These are phyloP conservation scores for Pseudochirops corinnae DNA, from an alignment of 2,797 vertebrate genomes.

Conservation along the genomic window DNA sequence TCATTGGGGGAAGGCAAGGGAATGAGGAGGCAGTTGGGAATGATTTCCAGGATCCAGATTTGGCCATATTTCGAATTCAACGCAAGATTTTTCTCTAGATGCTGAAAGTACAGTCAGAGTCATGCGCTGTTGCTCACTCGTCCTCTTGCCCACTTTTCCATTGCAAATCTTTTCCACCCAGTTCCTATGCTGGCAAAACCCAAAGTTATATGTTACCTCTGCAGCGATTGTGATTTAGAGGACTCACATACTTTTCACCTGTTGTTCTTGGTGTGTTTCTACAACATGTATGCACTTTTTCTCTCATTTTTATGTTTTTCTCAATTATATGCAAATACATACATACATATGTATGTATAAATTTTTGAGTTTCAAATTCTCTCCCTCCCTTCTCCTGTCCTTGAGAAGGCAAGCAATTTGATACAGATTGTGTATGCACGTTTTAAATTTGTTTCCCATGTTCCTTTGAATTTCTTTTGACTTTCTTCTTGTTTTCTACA, in stretches of 20 bases:
- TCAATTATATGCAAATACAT: background rate
- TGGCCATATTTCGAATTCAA: conserved; percentile 24
- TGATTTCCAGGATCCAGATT: conserved; percentile 18
- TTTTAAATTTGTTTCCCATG: background rate
- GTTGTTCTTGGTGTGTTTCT: conserved; percentile 7
- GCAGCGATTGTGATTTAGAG: background rate
- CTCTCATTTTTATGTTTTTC: background rate
- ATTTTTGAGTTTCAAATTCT: background rate
- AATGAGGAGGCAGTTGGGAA: background rate
- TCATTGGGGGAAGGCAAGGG: background rate
- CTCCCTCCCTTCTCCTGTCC: background rate
- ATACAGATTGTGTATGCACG: background rate
- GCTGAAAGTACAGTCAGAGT: background rate
- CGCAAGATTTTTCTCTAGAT: conserved; percentile 18
- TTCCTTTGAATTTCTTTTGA: conserved; percentile 2
- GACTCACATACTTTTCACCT: background rate
- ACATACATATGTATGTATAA: too few relatives aligned
- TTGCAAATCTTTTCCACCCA: background rate
- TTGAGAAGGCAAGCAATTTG: background rate
- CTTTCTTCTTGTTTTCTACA: background rate
- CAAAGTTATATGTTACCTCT: background rate
- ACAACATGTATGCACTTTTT: background rate
- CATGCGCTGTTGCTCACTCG: background rate
- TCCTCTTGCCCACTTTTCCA: background rate
- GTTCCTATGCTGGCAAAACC: conserved; percentile 21